Conservation (phyloP, 2,888 invertebrate species). For the Luffia ferchaultella region DNA sequence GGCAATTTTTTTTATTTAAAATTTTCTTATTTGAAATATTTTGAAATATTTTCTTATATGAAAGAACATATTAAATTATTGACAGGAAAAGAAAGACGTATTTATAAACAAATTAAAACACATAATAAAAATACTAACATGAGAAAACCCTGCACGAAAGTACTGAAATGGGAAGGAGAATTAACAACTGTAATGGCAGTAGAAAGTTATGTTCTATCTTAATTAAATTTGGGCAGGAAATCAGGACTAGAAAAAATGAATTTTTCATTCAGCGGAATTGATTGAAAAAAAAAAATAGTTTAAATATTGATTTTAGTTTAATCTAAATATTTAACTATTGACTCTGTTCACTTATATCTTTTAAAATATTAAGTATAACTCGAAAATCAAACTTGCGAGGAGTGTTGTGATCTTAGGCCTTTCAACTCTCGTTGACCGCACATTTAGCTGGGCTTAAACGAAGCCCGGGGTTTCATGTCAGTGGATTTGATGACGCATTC, state of each 20-base stretch:
- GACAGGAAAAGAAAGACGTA: no score
- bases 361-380: not conserved
- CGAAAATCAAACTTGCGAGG: not conserved
- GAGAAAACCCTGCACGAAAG: no score
- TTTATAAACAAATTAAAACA: no score
- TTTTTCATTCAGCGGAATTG: no score
- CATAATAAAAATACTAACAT: no score
- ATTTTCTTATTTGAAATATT: not conserved
- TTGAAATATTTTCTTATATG: not conserved
- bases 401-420: not conserved
- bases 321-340: not conserved
- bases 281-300: no score
- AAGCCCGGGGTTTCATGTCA: not conserved
- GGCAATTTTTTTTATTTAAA: not conserved
- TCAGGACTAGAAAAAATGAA: no score
- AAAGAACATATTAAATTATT: not conserved
- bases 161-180: no score
- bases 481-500: constrained; percentile 2
- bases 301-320: no score
- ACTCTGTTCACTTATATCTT: not conserved
- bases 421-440: constrained; percentile 1
- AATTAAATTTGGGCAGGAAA: no score
- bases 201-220: no score
- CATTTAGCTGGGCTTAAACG: not conserved
- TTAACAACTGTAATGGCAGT: no score